A percentile compares a stretch with the other conserved stretches of the same genome.
phyloP scores from a whole-genome alignment of 1,140 invertebrate genomes.

The Melipona quadrifasciata region DNA sequence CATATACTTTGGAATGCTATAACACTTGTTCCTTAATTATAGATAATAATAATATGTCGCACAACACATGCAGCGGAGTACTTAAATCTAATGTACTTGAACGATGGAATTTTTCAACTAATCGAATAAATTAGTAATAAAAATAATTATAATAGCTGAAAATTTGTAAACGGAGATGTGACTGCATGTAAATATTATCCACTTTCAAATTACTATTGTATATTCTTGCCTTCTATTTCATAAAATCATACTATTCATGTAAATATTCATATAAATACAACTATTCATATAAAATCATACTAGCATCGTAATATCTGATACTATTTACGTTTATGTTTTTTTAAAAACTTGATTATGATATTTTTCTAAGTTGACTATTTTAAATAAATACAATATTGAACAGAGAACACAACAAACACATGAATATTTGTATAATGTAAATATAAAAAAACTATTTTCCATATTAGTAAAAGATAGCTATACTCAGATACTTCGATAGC shows the following conservation, averaged over 20 bases:
- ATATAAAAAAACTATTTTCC: too few species aligned
- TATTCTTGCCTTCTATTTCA: background rate
- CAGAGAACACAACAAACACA: too few species aligned
- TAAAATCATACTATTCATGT: background rate
- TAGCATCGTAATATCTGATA: background rate
- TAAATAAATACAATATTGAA: too few species aligned
- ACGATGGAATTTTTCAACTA: background rate
- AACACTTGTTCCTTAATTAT: constrained; percentile 57
- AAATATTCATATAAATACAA: too few species aligned
- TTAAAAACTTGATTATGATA: too few species aligned
- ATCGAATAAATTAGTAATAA: background rate
- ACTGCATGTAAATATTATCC: background rate
- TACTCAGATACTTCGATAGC: too few species aligned
- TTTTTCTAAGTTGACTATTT: too few species aligned
- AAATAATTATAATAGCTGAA: background rate
- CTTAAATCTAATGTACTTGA: constrained; percentile 15
- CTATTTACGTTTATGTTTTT: too few species aligned
- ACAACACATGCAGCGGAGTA: constrained; percentile 45
- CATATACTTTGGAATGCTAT: constrained; percentile 50
- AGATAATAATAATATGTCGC: constrained; percentile 51
- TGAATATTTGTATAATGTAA: too few species aligned
- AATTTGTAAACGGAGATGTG: background rate
- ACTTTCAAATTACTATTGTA: background rate
- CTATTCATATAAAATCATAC: too few species aligned
- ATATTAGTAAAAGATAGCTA: too few species aligned